Evolutionary conservation across 2,113 vertebrate species (phyloP).

Genomic region (Eira barbara): DNA sequence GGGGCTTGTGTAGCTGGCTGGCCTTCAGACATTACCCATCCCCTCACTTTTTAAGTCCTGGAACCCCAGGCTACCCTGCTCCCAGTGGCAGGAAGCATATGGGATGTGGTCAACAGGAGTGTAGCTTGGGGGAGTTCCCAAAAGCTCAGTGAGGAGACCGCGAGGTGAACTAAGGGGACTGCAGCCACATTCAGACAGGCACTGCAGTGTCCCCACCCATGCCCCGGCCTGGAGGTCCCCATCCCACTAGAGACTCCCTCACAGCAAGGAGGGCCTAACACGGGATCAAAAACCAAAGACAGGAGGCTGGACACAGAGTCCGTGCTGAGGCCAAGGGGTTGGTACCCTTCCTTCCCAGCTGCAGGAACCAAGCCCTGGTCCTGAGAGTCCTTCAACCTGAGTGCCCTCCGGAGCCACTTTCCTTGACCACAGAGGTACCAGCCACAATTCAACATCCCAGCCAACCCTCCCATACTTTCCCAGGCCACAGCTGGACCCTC

Average conservation of each 20-base stretch:
- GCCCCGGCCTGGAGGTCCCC: background rate
- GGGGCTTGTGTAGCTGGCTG: background rate
- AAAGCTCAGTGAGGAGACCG: background rate
- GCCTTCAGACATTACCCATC: background rate
- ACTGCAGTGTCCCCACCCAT: background rate
- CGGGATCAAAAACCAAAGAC: background rate
- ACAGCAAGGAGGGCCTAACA: background rate
- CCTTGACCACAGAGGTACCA: constrained; percentile 32
- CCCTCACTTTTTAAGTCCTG: background rate
- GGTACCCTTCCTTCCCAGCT: background rate
- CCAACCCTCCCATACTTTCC: background rate
- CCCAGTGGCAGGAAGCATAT: background rate
- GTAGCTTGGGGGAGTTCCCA: background rate
- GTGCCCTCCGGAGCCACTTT: background rate
- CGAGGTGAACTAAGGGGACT: background rate
- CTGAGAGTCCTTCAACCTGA: background rate
- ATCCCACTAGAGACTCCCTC: background rate
- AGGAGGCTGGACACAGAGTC: background rate
- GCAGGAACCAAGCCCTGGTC: background rate
- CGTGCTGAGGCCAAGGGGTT: background rate
- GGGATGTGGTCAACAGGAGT: background rate
- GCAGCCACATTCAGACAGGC: background rate
- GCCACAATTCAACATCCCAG: background rate
- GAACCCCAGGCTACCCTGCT: constrained; percentile 10
- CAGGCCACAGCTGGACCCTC: constrained; percentile 23